Base-by-base conservation (phyloP, 2,888 invertebrate species). In the Apamea epomidion region DNA sequence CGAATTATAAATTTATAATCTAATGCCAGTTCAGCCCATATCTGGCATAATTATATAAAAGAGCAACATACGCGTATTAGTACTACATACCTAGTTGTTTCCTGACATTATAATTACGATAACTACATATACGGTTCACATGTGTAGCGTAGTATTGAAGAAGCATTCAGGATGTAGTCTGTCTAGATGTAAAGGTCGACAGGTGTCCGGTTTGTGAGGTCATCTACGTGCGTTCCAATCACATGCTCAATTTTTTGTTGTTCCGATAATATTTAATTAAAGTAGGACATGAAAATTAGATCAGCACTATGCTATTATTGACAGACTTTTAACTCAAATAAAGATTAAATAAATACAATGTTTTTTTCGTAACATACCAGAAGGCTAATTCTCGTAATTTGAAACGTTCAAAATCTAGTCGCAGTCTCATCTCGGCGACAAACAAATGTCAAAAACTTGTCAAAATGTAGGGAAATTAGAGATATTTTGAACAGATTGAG, bases 151-250 rank as follows among this genome's bases (percentile, higher is more conserved):
- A 81, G 70, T 88, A 85, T 83, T 83, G 87, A 89, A 91, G 90
- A 91, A 85, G 89, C 89, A 91, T 91, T 91, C 93, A 94, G 94
- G 94, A 94, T 94, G 90, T 92, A 78, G 80, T 83, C 80, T 80
- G 86, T 85, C 80, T 88, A 80, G 81, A 86, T 80, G 79, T 89
- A 94, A 95, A 96, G 95, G 96, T 95, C 95, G 92, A 87, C 93
- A 87, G 87, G 93, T 92, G 93, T 95, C 94, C 94, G 94, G 91
- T 88, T 92, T 72, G 91, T 95, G 94, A 96, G 94, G 94, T 95
- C 95, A 94, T 92, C 90, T 80, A 82, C 86, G 89, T 91, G 90
- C 91, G 91, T 90, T 92, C 85, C 87, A 77, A 88, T 89, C 90
- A 85, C 87, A 79, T 87, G 87, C 60, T 73, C 45, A 29, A 25